phyloP scores from a whole-genome alignment of 1,140 invertebrate genomes.

The Drosophila sulfurigaster region DNA sequence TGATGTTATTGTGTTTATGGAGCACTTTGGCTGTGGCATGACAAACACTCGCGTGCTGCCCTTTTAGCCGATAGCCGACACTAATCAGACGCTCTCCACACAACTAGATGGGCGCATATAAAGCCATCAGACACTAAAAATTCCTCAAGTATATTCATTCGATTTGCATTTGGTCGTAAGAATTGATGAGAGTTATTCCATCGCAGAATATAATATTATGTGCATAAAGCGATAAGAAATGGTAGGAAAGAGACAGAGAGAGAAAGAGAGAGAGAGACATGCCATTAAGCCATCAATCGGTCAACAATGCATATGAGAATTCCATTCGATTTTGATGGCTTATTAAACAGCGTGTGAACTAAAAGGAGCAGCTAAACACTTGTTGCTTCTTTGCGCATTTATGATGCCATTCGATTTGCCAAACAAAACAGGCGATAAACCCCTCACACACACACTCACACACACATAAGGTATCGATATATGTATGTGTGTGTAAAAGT shows the following conservation, averaged over 20 bases:
- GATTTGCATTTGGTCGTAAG: constrained; percentile 33
- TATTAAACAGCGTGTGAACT: constrained; percentile 18
- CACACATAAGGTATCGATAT: not conserved
- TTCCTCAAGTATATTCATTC: constrained; percentile 12
- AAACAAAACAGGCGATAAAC: not conserved
- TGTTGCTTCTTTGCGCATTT: constrained; percentile 16
- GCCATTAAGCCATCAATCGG: constrained; percentile 21
- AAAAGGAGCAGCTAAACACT: not conserved
- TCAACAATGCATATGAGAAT: constrained; percentile 14
- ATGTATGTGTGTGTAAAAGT: not conserved
- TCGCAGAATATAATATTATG: constrained; percentile 23
- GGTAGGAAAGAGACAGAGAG: not conserved
- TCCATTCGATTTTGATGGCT: constrained; percentile 20
- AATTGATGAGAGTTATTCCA: constrained; percentile 19
- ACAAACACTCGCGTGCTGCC: constrained; percentile 43
- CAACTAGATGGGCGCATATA: constrained; percentile 14
- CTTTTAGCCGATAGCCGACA: constrained; percentile 24
- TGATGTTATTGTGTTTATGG: constrained; percentile 48
- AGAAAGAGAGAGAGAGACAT: not conserved
- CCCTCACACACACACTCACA: too few species aligned
- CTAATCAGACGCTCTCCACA: constrained; percentile 36
- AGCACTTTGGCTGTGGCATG: constrained; percentile 38
- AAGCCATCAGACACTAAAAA: constrained; percentile 23
- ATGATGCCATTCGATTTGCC: not conserved
- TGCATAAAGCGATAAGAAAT: not conserved